These are phyloP conservation scores for Characodon lateralis DNA, from an alignment of 2,797 vertebrate species.

Conservation along the genomic window DNA sequence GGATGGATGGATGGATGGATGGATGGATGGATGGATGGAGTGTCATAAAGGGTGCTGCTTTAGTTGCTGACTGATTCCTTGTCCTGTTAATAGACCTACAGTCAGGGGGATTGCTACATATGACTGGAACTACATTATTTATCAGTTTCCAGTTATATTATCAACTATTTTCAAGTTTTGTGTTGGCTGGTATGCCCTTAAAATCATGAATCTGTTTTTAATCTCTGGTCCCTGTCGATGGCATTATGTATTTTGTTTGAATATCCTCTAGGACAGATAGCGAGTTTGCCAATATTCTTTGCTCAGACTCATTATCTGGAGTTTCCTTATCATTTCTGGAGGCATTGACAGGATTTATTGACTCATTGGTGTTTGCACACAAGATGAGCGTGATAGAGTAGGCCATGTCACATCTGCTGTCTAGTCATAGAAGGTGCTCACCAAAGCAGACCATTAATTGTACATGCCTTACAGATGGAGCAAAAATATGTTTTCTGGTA, in stretches of 20 bases:
- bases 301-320: slow-evolving; percentile 36
- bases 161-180: background rate
- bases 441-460: background rate
- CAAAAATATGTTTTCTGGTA: background rate
- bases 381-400: slow-evolving; percentile 18
- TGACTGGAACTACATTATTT: too few relatives aligned
- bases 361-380: slow-evolving; percentile 37
- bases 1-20: too few relatives aligned
- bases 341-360: slow-evolving; percentile 42
- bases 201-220: background rate
- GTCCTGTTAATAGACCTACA: too few relatives aligned
- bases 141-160: background rate
- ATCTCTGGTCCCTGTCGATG: background rate
- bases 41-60: too few relatives aligned
- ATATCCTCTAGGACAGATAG: slow-evolving; percentile 1
- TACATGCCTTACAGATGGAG: background rate
- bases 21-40: too few relatives aligned
- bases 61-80: too few relatives aligned
- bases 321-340: slow-evolving; percentile 37
- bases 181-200: background rate
- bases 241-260: background rate
- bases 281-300: slow-evolving; percentile 16
- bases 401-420: slow-evolving; percentile 13
- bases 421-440: background rate
- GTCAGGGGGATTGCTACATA: too few relatives aligned